A percentile compares a stretch with the other conserved stretches of the same genome.
Evolutionary conservation across 2,113 vertebrate species (phyloP).

Genomic region (Elgaria multicarinata): DNA sequence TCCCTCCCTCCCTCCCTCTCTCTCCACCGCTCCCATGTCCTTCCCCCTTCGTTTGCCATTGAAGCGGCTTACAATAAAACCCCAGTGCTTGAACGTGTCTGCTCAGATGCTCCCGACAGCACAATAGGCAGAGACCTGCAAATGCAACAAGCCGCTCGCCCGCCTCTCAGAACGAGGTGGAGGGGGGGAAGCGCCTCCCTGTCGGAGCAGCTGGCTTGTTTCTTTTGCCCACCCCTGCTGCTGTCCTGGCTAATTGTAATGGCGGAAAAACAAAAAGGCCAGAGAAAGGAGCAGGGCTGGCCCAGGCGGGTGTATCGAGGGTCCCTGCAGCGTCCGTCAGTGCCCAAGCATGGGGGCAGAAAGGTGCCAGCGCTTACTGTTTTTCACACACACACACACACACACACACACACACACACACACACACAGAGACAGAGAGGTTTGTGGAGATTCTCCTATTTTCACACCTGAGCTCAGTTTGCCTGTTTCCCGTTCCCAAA

Average conservation of each 20-base stretch:
- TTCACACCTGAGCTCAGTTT: too few species aligned
- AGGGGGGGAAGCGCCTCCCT: conserved; percentile 43
- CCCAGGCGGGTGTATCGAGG: conserved; percentile 51
- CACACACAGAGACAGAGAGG: too few species aligned
- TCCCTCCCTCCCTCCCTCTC: fast-evolving
- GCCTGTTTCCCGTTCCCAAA: too few species aligned
- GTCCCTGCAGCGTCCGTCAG: conserved; percentile 62
- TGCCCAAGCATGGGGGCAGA: conserved; percentile 33
- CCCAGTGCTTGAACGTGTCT: conserved; percentile 61
- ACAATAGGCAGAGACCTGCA: conserved; percentile 70
- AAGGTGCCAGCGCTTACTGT: too few species aligned
- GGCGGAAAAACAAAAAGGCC: conserved; percentile 59
- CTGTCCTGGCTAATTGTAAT: conserved; percentile 55
- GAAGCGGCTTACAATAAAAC: conserved; percentile 71
- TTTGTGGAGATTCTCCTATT: too few species aligned
- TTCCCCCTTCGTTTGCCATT: conserved; percentile 60
- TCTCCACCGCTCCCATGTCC: not conserved
- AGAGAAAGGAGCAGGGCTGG: conserved; percentile 54
- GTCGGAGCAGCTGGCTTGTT: conserved; percentile 41
- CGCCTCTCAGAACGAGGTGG: conserved; percentile 53
- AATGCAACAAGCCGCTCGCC: conserved; percentile 20
- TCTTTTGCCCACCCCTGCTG: conserved; percentile 44
- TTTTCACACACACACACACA: not conserved
- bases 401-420: not conserved
- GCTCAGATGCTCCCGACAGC: conserved; percentile 62